phyloP scores from a whole-genome alignment of 2,888 invertebrate species.

The Acronicta aceris region DNA sequence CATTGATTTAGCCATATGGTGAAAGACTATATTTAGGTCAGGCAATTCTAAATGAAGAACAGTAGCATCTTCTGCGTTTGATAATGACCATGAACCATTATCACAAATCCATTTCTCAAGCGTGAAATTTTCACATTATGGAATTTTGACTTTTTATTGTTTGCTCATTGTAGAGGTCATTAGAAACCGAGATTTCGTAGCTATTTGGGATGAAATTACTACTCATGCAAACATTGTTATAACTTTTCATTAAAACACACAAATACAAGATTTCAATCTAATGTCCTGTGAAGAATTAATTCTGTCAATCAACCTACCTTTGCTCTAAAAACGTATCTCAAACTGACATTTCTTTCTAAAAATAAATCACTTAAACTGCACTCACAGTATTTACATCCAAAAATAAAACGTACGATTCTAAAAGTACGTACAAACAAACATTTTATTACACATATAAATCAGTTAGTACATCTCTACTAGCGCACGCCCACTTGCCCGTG shows the following conservation, averaged over 20 bases:
- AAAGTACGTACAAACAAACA: constrained; percentile 46
- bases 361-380: constrained; percentile 39
- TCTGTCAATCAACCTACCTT: constrained; percentile 7
- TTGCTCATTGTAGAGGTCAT: too few species aligned
- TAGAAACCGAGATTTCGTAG: background rate
- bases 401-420: constrained; percentile 37
- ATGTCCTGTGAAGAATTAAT: background rate
- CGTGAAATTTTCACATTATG: too few species aligned
- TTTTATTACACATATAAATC: constrained; percentile 53
- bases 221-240: too few species aligned
- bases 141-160: too few species aligned
- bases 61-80: too few species aligned
- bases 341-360: constrained; percentile 30
- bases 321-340: constrained; percentile 15
- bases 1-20: too few species aligned
- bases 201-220: too few species aligned
- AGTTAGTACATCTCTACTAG: constrained; percentile 52
- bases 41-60: too few species aligned
- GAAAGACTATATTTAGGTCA: too few species aligned
- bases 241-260: background rate
- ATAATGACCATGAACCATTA: too few species aligned
- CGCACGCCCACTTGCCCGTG: constrained; percentile 46
- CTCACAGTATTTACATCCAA: constrained; percentile 36
- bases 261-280: background rate
- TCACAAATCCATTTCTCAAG: too few species aligned